Conservation (phyloP, 2,113 vertebrate species). For the Proteles cristata region DNA sequence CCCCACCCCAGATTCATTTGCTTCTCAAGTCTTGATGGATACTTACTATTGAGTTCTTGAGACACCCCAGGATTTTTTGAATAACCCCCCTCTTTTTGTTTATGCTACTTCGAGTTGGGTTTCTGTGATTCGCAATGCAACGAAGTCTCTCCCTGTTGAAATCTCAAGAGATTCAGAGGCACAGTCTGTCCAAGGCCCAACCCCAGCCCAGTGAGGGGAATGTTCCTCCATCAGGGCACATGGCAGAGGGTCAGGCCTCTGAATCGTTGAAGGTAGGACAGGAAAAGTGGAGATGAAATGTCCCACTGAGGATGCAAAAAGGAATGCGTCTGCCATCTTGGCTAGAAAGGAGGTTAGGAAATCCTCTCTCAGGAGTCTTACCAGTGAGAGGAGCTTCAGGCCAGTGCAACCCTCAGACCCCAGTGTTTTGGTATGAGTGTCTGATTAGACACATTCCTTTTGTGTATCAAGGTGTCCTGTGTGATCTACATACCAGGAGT, state of each 20-base stretch:
- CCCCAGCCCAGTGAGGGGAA: neutral
- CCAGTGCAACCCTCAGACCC: neutral
- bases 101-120: neutral
- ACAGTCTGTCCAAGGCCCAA: neutral
- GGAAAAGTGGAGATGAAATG: neutral
- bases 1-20: too few species aligned
- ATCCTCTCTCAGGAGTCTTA: neutral
- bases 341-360: neutral
- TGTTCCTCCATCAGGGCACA: rapidly evolving
- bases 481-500: neutral
- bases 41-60: neutral
- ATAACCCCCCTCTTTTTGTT: neutral
- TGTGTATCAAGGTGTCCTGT: neutral
- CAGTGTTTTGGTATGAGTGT: neutral
- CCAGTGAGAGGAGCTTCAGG: neutral
- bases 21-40: neutral
- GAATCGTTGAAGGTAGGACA: rapidly evolving
- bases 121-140: neutral
- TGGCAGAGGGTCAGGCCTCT: neutral
- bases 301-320: too few species aligned
- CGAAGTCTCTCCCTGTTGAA: neutral
- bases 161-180: neutral
- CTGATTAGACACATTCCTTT: neutral
- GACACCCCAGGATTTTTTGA: neutral
- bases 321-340: neutral